A percentile compares a stretch with the other conserved stretches of the same genome.
Conservation (phyloP, 2,113 vertebrate species). For the Leptobrachium ailaonicum region DNA sequence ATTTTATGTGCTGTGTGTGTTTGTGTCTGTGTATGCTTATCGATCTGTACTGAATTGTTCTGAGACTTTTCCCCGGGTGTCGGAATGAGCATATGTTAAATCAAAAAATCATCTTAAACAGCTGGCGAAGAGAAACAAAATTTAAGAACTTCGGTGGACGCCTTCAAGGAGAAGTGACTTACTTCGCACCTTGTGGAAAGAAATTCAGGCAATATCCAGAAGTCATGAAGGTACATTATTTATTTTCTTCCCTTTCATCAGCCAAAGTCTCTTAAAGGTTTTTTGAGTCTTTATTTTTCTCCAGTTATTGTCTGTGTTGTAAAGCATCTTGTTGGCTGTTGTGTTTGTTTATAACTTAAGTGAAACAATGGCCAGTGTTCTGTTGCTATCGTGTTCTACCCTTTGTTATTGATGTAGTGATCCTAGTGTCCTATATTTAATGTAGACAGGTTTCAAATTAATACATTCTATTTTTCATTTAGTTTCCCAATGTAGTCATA, state of each 20-base stretch:
- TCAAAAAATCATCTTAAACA: conserved; percentile 64
- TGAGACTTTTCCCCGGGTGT: not conserved
- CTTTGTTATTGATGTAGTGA: not conserved
- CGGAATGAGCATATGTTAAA: conserved; percentile 25
- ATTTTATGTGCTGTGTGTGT: too few relatives aligned
- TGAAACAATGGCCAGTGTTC: not conserved
- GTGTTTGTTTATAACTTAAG: not conserved
- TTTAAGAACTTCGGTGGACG: conserved; percentile 83
- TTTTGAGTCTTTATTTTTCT: not conserved
- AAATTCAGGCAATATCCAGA: conserved; percentile 93
- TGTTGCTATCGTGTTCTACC: not conserved
- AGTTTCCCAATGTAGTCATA: too few relatives aligned
- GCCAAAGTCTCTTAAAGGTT: not conserved
- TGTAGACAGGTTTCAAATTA: not conserved
- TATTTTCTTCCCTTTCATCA: not conserved
- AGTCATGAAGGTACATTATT: conserved; percentile 83
- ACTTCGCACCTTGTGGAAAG: conserved; percentile 94
- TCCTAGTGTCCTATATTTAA: not conserved
- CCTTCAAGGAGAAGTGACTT: conserved; percentile 88
- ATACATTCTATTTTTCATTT: not conserved
- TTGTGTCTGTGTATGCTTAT: too few relatives aligned
- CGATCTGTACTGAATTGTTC: not conserved
- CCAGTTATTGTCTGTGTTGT: conserved; percentile 17
- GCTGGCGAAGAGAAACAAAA: conserved; percentile 93
- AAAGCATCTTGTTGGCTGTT: conserved; percentile 15